A percentile compares a stretch with the other conserved stretches of the same genome.
phyloP scores from a whole-genome alignment of 2,113 vertebrate species.

The Speoplatyrhinus poulsoni region DNA sequence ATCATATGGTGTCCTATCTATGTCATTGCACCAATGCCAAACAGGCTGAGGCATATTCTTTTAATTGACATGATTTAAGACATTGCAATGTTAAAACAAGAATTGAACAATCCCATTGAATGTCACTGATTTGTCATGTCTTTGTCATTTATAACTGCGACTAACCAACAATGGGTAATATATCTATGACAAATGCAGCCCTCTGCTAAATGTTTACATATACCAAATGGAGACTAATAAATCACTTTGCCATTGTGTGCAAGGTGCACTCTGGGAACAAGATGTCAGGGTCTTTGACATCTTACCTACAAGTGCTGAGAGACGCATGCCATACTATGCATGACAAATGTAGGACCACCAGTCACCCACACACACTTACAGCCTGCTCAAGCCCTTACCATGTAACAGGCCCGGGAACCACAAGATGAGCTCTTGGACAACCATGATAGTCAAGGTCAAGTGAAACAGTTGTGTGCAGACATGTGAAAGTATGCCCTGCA shows the following conservation, averaged over 20 bases:
- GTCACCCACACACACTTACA: constrained; percentile 11
- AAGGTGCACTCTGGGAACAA: constrained; percentile 15
- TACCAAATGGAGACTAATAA: constrained; percentile 18
- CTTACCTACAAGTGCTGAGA: constrained; percentile 46
- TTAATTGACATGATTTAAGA: too few species aligned
- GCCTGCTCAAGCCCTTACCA: constrained; percentile 22
- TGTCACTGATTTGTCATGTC: not conserved
- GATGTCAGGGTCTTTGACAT: constrained; percentile 29
- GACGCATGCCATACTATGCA: constrained; percentile 40
- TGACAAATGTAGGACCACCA: constrained; percentile 31
- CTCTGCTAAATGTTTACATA: constrained; percentile 6
- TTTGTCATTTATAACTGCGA: not conserved
- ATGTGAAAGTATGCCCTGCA: too few species aligned
- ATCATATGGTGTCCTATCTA: too few species aligned
- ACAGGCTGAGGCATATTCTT: too few species aligned
- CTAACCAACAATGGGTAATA: not conserved
- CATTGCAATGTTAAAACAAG: too few species aligned
- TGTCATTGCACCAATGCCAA: too few species aligned
- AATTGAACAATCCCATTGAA: too few species aligned
- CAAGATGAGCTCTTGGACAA: constrained; percentile 34
- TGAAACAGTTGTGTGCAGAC: constrained; percentile 11
- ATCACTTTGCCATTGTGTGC: constrained; percentile 5
- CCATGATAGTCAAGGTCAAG: constrained; percentile 48
- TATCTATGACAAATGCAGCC: not conserved
- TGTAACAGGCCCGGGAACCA: constrained; percentile 30